A percentile compares a stretch with the other conserved stretches of the same genome.
These are phyloP conservation scores for Trachelus troglodyta DNA, from an alignment of 2,888 invertebrate species.

Conservation along the genomic window DNA sequence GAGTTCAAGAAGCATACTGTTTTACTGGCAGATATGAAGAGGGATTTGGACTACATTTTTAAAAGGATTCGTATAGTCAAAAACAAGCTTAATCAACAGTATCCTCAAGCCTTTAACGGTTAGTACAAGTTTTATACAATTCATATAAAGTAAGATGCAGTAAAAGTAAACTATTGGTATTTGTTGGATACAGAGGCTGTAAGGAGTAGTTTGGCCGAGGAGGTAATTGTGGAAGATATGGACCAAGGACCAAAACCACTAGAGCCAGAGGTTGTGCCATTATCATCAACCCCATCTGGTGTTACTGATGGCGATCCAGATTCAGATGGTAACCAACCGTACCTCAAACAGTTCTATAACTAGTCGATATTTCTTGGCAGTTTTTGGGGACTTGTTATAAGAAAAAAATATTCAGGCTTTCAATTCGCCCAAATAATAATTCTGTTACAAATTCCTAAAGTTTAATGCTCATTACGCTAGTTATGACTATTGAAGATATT, in stretches of 20 bases:
- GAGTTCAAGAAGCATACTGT: slow-evolving; percentile 94
- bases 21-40: slow-evolving; percentile 89
- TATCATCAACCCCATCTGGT: slow-evolving; percentile 35
- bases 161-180: neutral
- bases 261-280: slow-evolving; percentile 54
- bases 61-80: slow-evolving; percentile 89
- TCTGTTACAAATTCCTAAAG: neutral
- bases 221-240: slow-evolving; percentile 61
- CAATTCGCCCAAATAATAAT: neutral
- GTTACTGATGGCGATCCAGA: slow-evolving; percentile 55
- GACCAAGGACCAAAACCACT: slow-evolving; percentile 54
- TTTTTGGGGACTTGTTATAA: neutral
- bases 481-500: neutral
- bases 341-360: slow-evolving; percentile 34
- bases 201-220: slow-evolving; percentile 62
- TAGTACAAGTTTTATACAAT: slow-evolving; percentile 16
- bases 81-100: slow-evolving; percentile 76
- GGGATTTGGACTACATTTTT: slow-evolving; percentile 94
- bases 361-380: neutral
- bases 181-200: slow-evolving; percentile 52
- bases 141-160: neutral
- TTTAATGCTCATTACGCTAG: neutral
- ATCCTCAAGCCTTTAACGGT: slow-evolving; percentile 64
- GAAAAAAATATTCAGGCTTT: neutral
- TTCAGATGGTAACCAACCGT: slow-evolving; percentile 62